phyloP scores from a whole-genome alignment of 2,888 invertebrate genomes.

The Labia minor region DNA sequence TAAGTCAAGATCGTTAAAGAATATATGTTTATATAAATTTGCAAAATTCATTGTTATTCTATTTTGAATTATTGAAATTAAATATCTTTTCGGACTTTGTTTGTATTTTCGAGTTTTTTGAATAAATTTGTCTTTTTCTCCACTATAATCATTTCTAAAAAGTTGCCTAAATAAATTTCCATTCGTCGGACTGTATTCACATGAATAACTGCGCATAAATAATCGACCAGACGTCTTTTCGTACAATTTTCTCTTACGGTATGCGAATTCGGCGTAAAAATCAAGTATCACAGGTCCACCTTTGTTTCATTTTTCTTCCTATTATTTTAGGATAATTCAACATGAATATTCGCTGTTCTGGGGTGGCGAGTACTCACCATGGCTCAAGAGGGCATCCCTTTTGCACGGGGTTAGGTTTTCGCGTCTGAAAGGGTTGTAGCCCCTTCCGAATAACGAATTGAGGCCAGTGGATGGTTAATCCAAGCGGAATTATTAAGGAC shows the following conservation, averaged over 20 bases:
- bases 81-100: no score
- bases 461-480: constrained; percentile 1
- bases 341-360: neutral
- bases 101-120: no score
- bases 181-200: no score
- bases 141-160: no score
- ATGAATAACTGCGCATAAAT: no score
- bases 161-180: no score
- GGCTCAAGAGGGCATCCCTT: neutral
- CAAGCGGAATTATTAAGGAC: constrained; percentile 6
- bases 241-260: neutral
- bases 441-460: constrained; percentile 8
- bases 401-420: neutral
- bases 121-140: no score
- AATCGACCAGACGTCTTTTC: no score
- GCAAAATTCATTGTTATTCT: no score
- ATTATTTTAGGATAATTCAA: neutral
- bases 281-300: neutral
- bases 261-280: neutral
- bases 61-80: no score
- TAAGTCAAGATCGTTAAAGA: no score
- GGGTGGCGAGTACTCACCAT: neutral
- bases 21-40: no score
- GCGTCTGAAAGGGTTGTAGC: neutral
- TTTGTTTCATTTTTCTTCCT: constrained; percentile 1